phyloP scores from a whole-genome alignment of 2,113 vertebrate genomes.

The Butastur rufipennis region DNA sequence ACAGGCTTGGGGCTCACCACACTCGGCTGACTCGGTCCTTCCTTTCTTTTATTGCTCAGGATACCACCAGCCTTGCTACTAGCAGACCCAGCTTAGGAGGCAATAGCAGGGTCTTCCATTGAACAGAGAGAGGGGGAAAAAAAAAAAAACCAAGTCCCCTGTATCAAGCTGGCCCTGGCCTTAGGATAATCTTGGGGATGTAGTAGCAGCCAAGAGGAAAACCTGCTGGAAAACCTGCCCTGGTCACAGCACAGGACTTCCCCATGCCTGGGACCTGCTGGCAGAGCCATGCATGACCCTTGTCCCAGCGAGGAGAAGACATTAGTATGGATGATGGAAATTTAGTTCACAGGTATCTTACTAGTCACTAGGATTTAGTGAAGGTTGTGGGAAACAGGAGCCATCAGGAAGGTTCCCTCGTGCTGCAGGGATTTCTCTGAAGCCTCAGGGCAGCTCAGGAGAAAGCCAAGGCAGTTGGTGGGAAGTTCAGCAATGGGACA shows the following conservation, averaged over 20 bases:
- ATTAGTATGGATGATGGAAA: fast-evolving
- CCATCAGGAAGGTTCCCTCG: neutral
- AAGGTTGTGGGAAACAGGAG: neutral
- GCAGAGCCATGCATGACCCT: neutral
- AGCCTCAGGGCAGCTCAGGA: neutral
- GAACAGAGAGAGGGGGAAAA: neutral
- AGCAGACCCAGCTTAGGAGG: neutral
- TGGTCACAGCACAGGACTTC: fast-evolving
- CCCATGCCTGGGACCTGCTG: neutral
- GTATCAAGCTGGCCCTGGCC: neutral
- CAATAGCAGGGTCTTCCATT: too few species aligned
- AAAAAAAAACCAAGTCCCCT: too few species aligned
- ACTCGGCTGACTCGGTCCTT: fast-evolving
- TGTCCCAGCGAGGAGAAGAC: neutral
- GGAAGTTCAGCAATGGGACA: neutral
- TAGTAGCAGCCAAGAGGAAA: neutral
- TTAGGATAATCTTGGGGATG: fast-evolving
- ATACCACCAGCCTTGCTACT: neutral
- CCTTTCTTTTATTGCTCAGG: neutral
- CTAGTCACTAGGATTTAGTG: fast-evolving
- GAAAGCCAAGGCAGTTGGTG: neutral
- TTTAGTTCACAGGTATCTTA: fast-evolving
- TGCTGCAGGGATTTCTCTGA: neutral
- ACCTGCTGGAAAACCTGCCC: neutral
- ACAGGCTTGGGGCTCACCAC: neutral